Base-by-base conservation (phyloP, 2,113 vertebrate species). In the Plecturocebus donacophilus region DNA sequence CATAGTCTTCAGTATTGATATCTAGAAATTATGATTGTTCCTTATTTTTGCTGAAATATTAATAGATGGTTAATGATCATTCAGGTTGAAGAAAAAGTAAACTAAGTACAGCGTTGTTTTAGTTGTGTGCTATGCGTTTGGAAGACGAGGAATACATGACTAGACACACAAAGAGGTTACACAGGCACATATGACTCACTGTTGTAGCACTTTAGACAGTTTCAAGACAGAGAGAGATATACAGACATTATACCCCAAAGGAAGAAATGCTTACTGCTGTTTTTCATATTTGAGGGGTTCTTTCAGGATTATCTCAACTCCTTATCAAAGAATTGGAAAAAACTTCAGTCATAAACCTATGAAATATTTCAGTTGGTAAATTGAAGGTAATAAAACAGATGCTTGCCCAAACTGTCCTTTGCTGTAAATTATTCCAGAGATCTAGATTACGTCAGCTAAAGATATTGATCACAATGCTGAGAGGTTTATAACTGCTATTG, bases 401-500 rank as follows among this genome's bases (percentile, higher is more conserved):
- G 13, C 91, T 93, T 96, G 90, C 92, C 95, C 96, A 96, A 96
- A 94, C 96, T 97, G 97, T 97, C 97, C 90, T 98, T 91, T 94
- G 94, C 96, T 96, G 88, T 98, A 98, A 98, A 98, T 98, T 97
- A 97, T 11, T 73, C 61, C 73, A 89, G 80, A 95, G 94, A 89
- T 94, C 95, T 97, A 95, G 96, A 98, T 98, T 97, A 98, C 97
- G 49, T 98, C 98, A 98, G 95, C 96, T 95, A 93, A 85, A 97
- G 85, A 86, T 97, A 98, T 98, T 97, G 98, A 98, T 98, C 98
- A 96, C 84, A 66, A 66, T 0, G 47, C 95, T 95, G 97, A 97
- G 97, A 98, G 96, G 97, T 98, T 98, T 98, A 98, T 97, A 98
- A 98, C 97, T 91, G 73, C 95, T 97, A 95, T 97, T 98, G 97